Evolutionary conservation across 2,113 vertebrate genomes (phyloP).

Genomic region (Odocoileus virginianus): DNA sequence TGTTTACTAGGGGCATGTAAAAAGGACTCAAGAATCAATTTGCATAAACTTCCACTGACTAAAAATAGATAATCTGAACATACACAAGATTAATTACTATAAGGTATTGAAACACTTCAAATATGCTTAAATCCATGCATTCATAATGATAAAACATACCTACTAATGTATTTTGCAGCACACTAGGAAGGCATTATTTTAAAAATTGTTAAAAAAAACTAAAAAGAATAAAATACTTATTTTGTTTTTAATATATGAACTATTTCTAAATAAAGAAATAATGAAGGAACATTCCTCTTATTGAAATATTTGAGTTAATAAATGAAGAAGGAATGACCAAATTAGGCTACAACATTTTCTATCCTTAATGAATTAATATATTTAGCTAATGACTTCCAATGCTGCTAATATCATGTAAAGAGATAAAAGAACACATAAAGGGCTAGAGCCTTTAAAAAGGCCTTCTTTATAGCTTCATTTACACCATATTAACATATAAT

Average conservation of each 20-base stretch:
- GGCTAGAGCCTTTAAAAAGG: background rate
- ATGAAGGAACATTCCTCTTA: background rate
- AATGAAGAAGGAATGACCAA: slow-evolving; percentile 19
- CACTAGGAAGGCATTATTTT: background rate
- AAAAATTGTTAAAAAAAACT: background rate
- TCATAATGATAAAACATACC: background rate
- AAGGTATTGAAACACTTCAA: background rate
- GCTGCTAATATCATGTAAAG: background rate
- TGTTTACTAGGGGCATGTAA: background rate
- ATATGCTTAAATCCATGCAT: background rate
- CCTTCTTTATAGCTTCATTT: slow-evolving; percentile 13
- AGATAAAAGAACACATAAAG: background rate
- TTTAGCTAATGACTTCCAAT: slow-evolving; percentile 23
- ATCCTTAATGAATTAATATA: slow-evolving; percentile 39
- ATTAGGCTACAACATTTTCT: background rate
- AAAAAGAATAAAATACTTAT: background rate
- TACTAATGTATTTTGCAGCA: background rate
- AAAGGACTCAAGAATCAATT: background rate
- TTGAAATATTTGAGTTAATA: slow-evolving; percentile 36
- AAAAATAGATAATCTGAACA: background rate
- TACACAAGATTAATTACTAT: background rate
- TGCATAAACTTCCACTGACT: background rate
- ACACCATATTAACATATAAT: background rate
- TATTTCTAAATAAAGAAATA: background rate
- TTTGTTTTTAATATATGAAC: background rate